Base-by-base conservation (phyloP, 2,797 vertebrate genomes). In the Microchirus variegatus region DNA sequence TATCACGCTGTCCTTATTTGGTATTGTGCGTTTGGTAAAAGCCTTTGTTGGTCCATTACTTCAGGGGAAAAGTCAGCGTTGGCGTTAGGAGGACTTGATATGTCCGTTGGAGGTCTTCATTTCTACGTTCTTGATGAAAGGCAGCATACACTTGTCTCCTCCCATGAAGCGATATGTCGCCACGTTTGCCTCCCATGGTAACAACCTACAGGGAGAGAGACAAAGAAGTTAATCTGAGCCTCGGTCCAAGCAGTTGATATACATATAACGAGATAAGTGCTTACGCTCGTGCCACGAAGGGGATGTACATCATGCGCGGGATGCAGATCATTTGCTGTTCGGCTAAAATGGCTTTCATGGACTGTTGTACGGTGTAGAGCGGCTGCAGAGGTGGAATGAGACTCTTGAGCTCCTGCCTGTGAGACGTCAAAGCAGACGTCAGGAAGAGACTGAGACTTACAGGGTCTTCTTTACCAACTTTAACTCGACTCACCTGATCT, bases 131-230 rank as follows among this genome's bases (percentile, higher is more conserved):
- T 86, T 84, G 72, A 92, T 90, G 82, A 92, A 92, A 2, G 91
- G 90, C 7, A 91, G 53, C 91, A 91, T 92, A 73, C 90, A 90
- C 64, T 84, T 92, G 74, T 90, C 90, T 0, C 85, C 89, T 52
- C 90, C 89, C 87, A 90, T 89, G 62, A 92, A 92, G 59, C 90
- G 86, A 64, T 91, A 91, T 1, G 88, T 84, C 36, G 84, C 89
- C 45, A 91, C 60, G 49, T 90, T 91, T 42, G 87, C 78, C 0
- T 92, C 86, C 88, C 89, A 87, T 4, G 89, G 91, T 31, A 93
- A 55, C 55, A 92, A 42, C 45, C 86, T 91, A 49, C n/a, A 66
- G 19, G 31, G 18, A 22, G 22, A 22, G 5, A 48, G 68, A 51
- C 1, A 46, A 52, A 48, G 31, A 36, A 44, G 12, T 59, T 51